Conservation (phyloP, 1,140 invertebrate genomes). For the Amphibalanus amphitrite region DNA sequence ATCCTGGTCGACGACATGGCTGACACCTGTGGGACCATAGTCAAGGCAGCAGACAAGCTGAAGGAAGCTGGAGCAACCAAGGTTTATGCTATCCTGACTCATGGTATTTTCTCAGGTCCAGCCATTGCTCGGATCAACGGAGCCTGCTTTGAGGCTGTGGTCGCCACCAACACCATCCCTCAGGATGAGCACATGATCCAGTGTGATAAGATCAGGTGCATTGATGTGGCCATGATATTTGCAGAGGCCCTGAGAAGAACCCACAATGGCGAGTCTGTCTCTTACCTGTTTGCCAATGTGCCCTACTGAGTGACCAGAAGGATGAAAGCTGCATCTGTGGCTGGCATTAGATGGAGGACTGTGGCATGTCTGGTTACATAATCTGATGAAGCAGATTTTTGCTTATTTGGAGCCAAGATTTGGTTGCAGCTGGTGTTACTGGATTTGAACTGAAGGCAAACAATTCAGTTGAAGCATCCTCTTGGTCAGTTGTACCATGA, state of each 20-base stretch:
- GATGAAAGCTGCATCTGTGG: not conserved
- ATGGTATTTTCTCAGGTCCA: constrained; percentile 94
- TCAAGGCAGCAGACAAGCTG: constrained; percentile 90
- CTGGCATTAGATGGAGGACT: not conserved
- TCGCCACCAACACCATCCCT: constrained; percentile 99
- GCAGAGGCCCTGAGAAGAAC: constrained; percentile 90
- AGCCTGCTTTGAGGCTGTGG: constrained; percentile 92
- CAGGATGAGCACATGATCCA: constrained; percentile 81
- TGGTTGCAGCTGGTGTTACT: too few relatives aligned
- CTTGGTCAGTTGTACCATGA: not conserved
- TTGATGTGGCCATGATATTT: constrained; percentile 95
- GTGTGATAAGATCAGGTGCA: constrained; percentile 89
- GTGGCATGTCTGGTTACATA: not conserved
- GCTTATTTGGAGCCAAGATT: not conserved
- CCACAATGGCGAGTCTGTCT: constrained; percentile 92
- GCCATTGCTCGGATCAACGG: constrained; percentile 91
- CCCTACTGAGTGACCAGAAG: constrained; percentile 42
- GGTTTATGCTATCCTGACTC: constrained; percentile 94
- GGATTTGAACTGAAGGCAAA: not conserved
- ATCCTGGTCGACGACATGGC: constrained; percentile 99
- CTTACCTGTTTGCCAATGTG: constrained; percentile 85
- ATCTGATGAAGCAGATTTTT: not conserved
- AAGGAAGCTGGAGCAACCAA: constrained; percentile 91
- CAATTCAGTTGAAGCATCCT: not conserved
- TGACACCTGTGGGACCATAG: constrained; percentile 96